These are phyloP conservation scores for Eulemur mongoz DNA, from an alignment of 2,797 vertebrate species.

Conservation along the genomic window DNA sequence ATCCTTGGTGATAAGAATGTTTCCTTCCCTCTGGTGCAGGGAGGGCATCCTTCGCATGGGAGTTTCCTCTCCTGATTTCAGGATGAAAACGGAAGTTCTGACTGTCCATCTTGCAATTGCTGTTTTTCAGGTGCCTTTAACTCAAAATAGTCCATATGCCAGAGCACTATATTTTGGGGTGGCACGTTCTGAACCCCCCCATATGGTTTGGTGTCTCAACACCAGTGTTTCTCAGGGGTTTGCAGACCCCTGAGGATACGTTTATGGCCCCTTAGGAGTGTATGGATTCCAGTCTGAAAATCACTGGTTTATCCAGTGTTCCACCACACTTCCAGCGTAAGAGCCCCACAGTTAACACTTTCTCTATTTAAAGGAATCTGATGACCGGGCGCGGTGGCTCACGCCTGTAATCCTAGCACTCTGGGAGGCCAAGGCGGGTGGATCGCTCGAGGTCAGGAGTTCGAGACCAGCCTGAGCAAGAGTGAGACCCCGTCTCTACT, in stretches of 20 bases:
- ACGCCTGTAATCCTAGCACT: too few species aligned
- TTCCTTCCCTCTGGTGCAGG: background rate
- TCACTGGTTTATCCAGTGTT: background rate
- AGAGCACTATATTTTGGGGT: background rate
- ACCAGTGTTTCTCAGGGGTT: background rate
- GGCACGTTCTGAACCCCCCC: background rate
- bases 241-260: background rate
- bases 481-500: too few species aligned
- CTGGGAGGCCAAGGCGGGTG: too few species aligned
- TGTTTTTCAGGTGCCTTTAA: background rate
- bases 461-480: too few species aligned
- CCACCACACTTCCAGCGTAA: background rate
- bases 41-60: background rate
- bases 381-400: too few species aligned
- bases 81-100: background rate
- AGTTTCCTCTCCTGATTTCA: background rate
- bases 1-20: background rate
- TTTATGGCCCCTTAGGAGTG: background rate
- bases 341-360: background rate
- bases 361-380: constrained; percentile 17
- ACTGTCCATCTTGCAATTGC: background rate
- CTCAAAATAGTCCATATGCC: background rate
- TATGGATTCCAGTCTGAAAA: background rate
- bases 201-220: background rate
- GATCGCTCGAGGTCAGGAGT: too few species aligned